Conservation (phyloP, 2,113 vertebrate genomes). For the Stegostoma tigrinum region DNA sequence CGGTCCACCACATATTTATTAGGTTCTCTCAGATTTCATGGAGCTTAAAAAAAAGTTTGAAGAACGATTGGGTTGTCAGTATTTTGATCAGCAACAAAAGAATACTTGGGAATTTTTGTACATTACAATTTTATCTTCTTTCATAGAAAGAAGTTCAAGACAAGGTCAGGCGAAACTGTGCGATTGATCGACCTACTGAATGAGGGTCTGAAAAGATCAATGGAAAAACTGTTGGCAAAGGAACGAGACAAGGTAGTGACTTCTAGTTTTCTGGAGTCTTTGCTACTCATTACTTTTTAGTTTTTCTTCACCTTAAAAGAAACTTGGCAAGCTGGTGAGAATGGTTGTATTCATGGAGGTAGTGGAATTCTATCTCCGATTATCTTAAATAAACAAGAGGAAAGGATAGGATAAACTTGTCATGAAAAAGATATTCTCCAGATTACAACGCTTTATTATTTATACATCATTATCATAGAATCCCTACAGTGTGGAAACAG, state of each 20-base stretch:
- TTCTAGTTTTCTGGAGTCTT: not conserved
- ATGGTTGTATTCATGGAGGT: not conserved
- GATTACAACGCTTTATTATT: not conserved
- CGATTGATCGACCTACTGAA: slow-evolving; percentile 84
- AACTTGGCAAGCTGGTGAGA: not conserved
- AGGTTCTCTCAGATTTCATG: not conserved
- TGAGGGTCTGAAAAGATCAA: slow-evolving; percentile 85
- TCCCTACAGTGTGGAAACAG: too few relatives aligned
- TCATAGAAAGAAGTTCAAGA: slow-evolving; percentile 96
- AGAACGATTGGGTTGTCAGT: not conserved
- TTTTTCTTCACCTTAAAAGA: not conserved
- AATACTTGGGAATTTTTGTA: not conserved
- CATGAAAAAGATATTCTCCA: not conserved
- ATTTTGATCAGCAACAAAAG: not conserved
- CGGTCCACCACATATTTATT: not conserved
- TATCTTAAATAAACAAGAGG: not conserved
- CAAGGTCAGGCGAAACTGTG: slow-evolving; percentile 86
- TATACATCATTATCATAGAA: not conserved
- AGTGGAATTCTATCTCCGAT: not conserved
- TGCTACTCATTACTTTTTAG: not conserved
- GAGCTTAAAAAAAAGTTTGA: not conserved
- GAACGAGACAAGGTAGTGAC: slow-evolving; percentile 82
- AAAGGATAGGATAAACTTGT: not conserved
- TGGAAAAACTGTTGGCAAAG: slow-evolving; percentile 95
- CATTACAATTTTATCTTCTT: too few relatives aligned